Evolutionary conservation across 2,888 invertebrate genomes (phyloP), one percentile per base, ranked within the genome.

Genomic region (Andrena minutula): DNA sequence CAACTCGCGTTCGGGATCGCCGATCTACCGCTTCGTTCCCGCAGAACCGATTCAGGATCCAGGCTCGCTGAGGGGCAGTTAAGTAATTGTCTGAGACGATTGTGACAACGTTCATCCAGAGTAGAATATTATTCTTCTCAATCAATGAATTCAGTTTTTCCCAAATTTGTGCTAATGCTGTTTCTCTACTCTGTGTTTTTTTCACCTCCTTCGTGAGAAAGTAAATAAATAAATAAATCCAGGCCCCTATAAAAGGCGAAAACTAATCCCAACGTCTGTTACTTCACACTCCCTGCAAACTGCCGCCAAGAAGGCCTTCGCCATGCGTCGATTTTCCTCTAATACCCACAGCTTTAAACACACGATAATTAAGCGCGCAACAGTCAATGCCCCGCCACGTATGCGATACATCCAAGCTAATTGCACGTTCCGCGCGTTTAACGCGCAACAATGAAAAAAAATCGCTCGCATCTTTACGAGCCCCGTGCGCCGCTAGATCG

Each of bases 1-100:
- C 53, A 70, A 35, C 65, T 72, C 69, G 23, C 64, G 63, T 76
- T 65, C 75, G 58, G 73, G 79, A 70, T 76, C 64, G 78, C 58
- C 73, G 79, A 70, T 76, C 71, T 68, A 76, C 65, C 56, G 76
- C 60, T 53, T 69, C 41, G 35, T 73, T 41, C 20, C 61, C 6
- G 10, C 7, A 28, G 7, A 60, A 41, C 12, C 73, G 49, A 30
- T 16, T 6, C 0, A 20, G 56, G 3, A n/a, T n/a, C 65, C 64
- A 26, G 26, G 64, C 26, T 65, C 51, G 10, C 1, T 5, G 74
- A 68, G 2, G 53, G 61, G 51, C 28, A 75, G 78, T 75, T 66
- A 71, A 75, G 75, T 71, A 76, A 75, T 76, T 71, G 76, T 71
- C 70, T 12, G 53, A 66, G 66, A 63, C 32, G 8, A 30, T 28